These are phyloP conservation scores for Sesamia nonagrioides DNA, from an alignment of 1,140 invertebrate species.

Conservation along the genomic window DNA sequence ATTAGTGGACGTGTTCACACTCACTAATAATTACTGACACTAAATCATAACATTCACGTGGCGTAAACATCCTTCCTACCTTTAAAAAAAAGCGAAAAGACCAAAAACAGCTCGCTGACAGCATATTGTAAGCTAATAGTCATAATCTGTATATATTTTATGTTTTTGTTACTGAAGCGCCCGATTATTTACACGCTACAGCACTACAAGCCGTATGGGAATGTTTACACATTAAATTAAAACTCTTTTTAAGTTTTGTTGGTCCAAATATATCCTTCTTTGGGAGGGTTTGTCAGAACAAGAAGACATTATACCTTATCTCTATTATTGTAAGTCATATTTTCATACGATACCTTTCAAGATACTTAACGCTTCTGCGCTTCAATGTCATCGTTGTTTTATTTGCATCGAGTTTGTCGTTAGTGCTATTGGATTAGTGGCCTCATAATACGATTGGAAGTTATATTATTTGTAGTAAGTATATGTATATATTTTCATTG, in stretches of 20 bases:
- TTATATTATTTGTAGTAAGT: constrained; percentile 4
- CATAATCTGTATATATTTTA: constrained; percentile 79
- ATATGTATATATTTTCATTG: neutral
- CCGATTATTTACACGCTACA: constrained; percentile 75
- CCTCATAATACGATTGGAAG: constrained; percentile 30
- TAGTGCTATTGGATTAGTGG: constrained; percentile 40
- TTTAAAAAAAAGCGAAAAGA: constrained; percentile 75
- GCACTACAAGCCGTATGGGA: constrained; percentile 77
- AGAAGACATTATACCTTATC: constrained; percentile 54
- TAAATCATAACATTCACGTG: constrained; percentile 84
- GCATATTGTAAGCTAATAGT: constrained; percentile 81
- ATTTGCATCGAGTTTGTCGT: constrained; percentile 36
- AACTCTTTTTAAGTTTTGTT: constrained; percentile 69
- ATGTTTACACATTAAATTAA: constrained; percentile 82
- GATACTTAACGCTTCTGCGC: constrained; percentile 34
- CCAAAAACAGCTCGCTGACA: constrained; percentile 82
- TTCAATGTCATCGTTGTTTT: constrained; percentile 13
- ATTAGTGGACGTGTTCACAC: constrained; percentile 83
- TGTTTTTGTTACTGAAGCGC: constrained; percentile 65
- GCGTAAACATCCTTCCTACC: constrained; percentile 81
- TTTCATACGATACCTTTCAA: constrained; percentile 35
- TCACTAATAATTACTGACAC: constrained; percentile 84
- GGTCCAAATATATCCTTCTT: constrained; percentile 68
- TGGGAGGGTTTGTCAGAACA: constrained; percentile 47
- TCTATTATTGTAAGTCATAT: constrained; percentile 31